Conservation (phyloP, 2,888 invertebrate species). For the Megalurothrips usitatus region DNA sequence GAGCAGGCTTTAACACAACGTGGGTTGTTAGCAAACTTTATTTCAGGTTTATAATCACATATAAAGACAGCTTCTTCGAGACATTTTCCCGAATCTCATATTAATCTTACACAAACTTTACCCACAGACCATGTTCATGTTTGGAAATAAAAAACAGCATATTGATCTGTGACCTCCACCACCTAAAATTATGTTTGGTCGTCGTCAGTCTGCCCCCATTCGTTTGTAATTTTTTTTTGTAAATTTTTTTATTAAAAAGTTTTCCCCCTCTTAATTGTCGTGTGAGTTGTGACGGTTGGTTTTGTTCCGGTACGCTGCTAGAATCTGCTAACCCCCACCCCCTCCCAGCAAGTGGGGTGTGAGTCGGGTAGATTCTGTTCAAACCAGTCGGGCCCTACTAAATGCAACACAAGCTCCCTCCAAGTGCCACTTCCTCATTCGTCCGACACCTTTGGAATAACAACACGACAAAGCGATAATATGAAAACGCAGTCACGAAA, state of each 20-base stretch:
- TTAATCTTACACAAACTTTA: constrained; percentile 18
- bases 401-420: constrained; percentile 7
- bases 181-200: constrained; percentile 2
- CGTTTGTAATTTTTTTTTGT: neutral
- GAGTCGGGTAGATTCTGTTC: neutral
- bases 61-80: constrained; percentile 17
- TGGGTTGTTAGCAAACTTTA: constrained; percentile 25
- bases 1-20: neutral
- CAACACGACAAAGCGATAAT: neutral
- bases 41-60: constrained; percentile 23
- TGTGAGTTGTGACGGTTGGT: constrained; percentile 7
- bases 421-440: neutral
- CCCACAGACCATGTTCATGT: neutral
- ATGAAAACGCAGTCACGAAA: constrained; percentile 4
- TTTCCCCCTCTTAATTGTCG: neutral
- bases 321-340: constrained; percentile 5
- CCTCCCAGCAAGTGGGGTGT: neutral
- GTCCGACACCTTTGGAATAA: neutral
- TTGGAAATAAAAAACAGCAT: neutral
- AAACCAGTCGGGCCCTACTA: neutral
- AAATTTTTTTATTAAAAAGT: neutral
- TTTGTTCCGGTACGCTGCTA: neutral
- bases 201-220: constrained; percentile 27
- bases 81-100: constrained; percentile 9
- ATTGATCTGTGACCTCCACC: neutral